Evolutionary conservation across 2,888 invertebrate genomes (phyloP), one percentile per base, ranked within the genome.

Genomic region (Drosophila basisetae): DNA sequence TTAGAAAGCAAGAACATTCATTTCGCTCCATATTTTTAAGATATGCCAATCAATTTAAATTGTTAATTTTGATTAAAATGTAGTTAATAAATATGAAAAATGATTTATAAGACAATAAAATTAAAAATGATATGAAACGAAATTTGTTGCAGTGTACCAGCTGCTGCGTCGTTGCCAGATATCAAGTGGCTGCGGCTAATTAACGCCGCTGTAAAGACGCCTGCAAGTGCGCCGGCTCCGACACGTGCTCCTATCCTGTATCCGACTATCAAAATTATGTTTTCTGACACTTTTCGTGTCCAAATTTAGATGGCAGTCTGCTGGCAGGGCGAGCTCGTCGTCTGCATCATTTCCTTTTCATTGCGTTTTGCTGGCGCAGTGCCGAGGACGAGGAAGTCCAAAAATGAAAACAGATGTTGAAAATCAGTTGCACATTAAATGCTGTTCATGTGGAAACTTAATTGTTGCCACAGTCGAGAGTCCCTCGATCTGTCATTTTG

Each of bases 321-420:
- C 41, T 49, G n/a, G 25, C 58, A 28, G 52, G 33, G 33, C 63
- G 49, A 10, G 49, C 39, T 22, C 71, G 75, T 83, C 80, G 84
- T 89, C 90, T 90, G 82, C 68, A 70, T 72, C 84, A 73, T 89
- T 87, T 87, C 87, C 90, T 90, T 82, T 84, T 63, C 82, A 85
- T 62, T 86, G 90, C 56, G 62, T 73, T 70, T 75, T 59, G 69
- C 25, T 58, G 43, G n/a, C 62, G 63, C 73, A 47, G 16, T 25
- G 47, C 47, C 47, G 47, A 47, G 47, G 47, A 70, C 83, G 60
- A 84, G 84, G 66, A 76, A 80, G 74, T 77, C 73, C 70, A 77
- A 90, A 92, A 92, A 92, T 92, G 86, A 86, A 92, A 91, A 85
- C 92, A 92, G 92, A 92, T 91, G 91, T 92, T 89, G 90, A 78